A percentile compares a stretch with the other conserved stretches of the same genome.
Conservation (phyloP, 37 sponge, comb jelly and placozoan genomes). For the Oscarella lobularis region DNA sequence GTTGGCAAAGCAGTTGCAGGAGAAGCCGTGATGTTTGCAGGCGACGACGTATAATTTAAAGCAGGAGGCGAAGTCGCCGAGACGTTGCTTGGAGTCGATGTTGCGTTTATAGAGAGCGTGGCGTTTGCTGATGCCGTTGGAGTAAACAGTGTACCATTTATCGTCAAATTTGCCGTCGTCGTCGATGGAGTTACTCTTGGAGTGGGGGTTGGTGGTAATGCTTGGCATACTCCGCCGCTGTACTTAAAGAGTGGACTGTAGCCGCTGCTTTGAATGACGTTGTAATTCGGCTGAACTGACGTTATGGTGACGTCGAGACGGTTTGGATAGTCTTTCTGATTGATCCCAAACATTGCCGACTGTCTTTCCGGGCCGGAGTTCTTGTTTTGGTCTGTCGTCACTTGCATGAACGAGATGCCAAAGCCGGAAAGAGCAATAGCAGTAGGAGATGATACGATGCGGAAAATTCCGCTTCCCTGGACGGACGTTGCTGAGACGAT, state of each 20-base stretch:
- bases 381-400: slow-evolving; percentile 24
- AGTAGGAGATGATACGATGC: background rate
- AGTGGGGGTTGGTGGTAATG: too few relatives aligned
- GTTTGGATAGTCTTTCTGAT: background rate
- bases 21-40: background rate
- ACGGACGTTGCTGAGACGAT: slow-evolving; percentile 19
- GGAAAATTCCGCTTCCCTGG: background rate
- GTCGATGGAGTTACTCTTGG: too few relatives aligned
- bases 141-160: background rate
- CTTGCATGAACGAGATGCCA: slow-evolving; percentile 33
- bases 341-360: background rate
- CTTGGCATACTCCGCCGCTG: background rate
- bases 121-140: background rate
- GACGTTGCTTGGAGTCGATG: background rate
- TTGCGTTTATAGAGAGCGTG: background rate
- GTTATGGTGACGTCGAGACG: background rate
- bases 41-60: background rate
- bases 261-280: background rate
- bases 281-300: background rate
- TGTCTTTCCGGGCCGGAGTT: slow-evolving; percentile 16
- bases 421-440: background rate
- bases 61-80: background rate
- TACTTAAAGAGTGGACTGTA: background rate
- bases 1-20: background rate
- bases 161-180: too few relatives aligned